These are phyloP conservation scores for Clarias platycephalus DNA, from an alignment of 2,797 vertebrate species.

Conservation along the genomic window DNA sequence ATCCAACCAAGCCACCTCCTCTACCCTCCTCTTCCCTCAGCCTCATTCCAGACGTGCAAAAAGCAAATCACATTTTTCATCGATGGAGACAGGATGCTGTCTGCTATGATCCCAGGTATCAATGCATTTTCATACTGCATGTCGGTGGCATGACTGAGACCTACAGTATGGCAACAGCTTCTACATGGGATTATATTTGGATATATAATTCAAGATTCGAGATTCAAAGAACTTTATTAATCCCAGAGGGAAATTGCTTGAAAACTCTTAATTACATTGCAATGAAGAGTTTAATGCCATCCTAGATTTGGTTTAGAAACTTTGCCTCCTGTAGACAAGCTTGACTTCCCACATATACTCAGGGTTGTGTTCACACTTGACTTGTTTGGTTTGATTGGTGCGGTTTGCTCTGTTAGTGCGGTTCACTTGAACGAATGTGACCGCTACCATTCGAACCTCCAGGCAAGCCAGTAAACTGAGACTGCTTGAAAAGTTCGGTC, in stretches of 20 bases:
- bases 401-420: too few species aligned
- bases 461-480: too few species aligned
- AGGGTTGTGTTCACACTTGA: too few species aligned
- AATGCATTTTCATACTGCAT: background rate
- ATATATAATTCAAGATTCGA: too few species aligned
- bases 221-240: too few species aligned
- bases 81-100: background rate
- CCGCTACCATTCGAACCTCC: too few species aligned
- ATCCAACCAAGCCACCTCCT: background rate
- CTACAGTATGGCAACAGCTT: background rate
- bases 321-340: background rate
- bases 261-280: too few species aligned
- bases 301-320: background rate
- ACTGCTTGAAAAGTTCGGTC: too few species aligned
- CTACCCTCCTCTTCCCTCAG: background rate
- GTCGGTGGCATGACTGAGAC: background rate
- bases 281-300: background rate
- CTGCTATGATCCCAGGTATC: background rate
- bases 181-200: background rate
- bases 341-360: background rate
- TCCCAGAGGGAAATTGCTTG: too few species aligned
- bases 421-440: too few species aligned
- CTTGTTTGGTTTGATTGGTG: too few species aligned
- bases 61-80: conserved; percentile 45
- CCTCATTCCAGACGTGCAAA: background rate